Base-by-base conservation (phyloP, 2,888 invertebrate genomes). In the Ochlodes sylvanus region DNA sequence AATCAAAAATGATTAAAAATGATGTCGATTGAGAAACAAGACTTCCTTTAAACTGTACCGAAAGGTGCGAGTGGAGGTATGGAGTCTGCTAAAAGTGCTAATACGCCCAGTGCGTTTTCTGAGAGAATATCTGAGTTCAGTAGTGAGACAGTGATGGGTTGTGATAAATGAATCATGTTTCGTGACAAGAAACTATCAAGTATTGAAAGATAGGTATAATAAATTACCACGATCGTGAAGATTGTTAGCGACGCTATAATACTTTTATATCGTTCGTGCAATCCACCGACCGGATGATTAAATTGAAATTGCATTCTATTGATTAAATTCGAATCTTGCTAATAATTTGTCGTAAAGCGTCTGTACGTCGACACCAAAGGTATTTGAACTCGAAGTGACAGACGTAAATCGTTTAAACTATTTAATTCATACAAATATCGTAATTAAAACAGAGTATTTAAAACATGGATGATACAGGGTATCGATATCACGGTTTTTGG, bases 381-480 rank as follows among this genome's bases (percentile, higher is more conserved):
- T 66, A n/a, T 55, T 60, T 57, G 71, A 71, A 66, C 69, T 56
- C 68, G 19, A 61, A 56, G 68, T 41, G 62, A 21, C 62, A 57
- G 58, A 63, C 69, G 62, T 65, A 68, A 69, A 69, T 70, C 63
- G 58, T 44, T 60, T 34, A 58, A 65, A 56, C 27, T 60, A 32
- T 54, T n/a, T 50, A 69, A 66, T 57, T 58, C 56, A 61, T 56
- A 68, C 44, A 47, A 62, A 54, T 52, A 47, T 57, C 56, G 52
- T 52, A 19, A 19, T 9, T 66, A 58, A 32, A 42, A 69, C 57
- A n/a, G 10, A 15, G 6, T 44, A 44, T 7, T 44, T 15, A 2
- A 4, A 32, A 32, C 32, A 32, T 5, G 5, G 32, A 32, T 32
- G 32, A 32, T 0, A 32, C 32, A 2, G 32, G 32, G 32, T 7